Evolutionary conservation across 2,888 invertebrate genomes (phyloP).

Genomic region (Drosophila seclusa): DNA sequence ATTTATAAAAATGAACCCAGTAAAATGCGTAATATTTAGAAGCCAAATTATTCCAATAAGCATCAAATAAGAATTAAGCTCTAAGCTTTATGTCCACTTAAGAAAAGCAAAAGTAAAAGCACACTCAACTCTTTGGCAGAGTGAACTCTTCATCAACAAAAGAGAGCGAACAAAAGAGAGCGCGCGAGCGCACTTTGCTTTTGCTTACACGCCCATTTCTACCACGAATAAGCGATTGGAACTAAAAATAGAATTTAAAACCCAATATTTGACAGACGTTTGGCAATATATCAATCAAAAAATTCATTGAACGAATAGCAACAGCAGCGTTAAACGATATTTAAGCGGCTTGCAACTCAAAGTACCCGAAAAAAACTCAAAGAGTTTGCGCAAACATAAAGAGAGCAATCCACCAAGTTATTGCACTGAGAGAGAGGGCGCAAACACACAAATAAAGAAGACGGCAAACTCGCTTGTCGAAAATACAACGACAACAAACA

Average conservation of each 20-base stretch:
- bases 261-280: constrained; percentile 28
- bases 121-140: constrained; percentile 28
- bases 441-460: constrained; percentile 29
- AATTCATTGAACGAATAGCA: constrained; percentile 38
- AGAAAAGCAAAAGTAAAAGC: constrained; percentile 35
- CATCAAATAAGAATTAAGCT: constrained; percentile 16
- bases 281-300: constrained; percentile 35
- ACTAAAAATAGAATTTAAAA: constrained; percentile 10
- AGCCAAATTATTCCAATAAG: constrained; percentile 19
- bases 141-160: constrained; percentile 32
- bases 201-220: constrained; percentile 72
- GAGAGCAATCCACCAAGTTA: constrained; percentile 28
- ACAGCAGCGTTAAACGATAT: constrained; percentile 12
- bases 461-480: constrained; percentile 41
- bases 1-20: constrained; percentile 40
- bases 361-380: constrained; percentile 36
- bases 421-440: constrained; percentile 41
- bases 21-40: constrained; percentile 45
- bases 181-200: constrained; percentile 70
- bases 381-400: constrained; percentile 66
- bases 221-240: constrained; percentile 23
- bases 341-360: constrained; percentile 34
- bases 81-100: constrained; percentile 8
- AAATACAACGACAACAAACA: constrained; percentile 27
- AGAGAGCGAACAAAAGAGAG: constrained; percentile 61